phyloP scores from a whole-genome alignment of 2,113 vertebrate species.

The Leuciscus idus region DNA sequence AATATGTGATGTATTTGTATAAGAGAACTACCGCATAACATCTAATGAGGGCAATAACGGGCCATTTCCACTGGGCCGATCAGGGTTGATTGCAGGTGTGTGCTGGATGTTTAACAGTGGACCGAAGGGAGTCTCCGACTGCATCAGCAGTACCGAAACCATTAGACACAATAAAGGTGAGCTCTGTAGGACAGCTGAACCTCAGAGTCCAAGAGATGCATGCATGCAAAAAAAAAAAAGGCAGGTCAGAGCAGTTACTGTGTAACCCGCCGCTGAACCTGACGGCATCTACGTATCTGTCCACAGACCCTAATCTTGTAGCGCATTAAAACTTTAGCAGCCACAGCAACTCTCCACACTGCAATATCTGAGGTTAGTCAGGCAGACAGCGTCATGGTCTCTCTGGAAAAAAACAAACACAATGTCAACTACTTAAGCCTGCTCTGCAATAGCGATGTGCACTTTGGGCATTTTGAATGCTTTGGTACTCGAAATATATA shows the following conservation, averaged over 20 bases:
- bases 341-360: background rate
- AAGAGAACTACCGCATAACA: background rate
- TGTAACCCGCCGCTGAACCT: background rate
- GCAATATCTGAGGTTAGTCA: background rate
- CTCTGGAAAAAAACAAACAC: background rate
- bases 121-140: conserved; percentile 4
- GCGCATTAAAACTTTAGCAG: conserved; percentile 15
- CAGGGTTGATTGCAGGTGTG: background rate
- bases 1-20: conserved; percentile 21
- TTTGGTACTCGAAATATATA: background rate
- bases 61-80: background rate
- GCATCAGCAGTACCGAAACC: background rate
- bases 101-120: background rate
- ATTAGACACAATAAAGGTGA: conserved; percentile 1
- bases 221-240: background rate
- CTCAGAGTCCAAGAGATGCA: background rate
- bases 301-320: conserved; percentile 12
- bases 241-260: background rate
- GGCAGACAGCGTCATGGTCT: background rate
- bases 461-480: background rate
- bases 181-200: conserved; percentile 2
- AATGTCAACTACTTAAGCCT: background rate
- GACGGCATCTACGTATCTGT: background rate
- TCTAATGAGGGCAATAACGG: conserved; percentile 13
- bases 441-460: background rate